Percentiles rank a stretch among this genome's conserved stretches.
phyloP scores from a whole-genome alignment of 2,888 invertebrate species.

The Euplagia quadripunctaria region DNA sequence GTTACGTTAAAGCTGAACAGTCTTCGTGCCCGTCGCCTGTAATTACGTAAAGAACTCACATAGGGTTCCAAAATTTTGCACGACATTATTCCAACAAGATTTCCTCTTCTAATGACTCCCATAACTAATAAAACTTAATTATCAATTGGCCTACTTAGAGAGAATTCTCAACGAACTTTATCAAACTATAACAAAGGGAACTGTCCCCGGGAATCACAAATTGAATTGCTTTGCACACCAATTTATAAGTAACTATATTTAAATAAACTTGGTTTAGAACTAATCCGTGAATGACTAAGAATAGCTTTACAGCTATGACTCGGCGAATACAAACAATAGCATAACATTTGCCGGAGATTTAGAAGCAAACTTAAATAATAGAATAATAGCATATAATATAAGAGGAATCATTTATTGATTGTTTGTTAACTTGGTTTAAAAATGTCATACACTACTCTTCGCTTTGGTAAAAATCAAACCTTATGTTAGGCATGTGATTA shows the following conservation, averaged over 20 bases:
- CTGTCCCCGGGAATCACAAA: constrained; percentile 48
- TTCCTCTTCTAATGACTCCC: constrained; percentile 63
- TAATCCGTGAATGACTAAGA: background rate
- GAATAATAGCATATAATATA: background rate
- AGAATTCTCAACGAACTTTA: constrained; percentile 56
- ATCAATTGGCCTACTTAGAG: constrained; percentile 64
- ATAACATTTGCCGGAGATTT: background rate
- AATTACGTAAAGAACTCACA: constrained; percentile 65
- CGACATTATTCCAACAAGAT: constrained; percentile 62
- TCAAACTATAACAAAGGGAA: constrained; percentile 62
- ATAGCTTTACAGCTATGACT: background rate
- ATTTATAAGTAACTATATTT: constrained; percentile 37
- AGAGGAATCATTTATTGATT: too few species aligned
- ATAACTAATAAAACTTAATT: constrained; percentile 72
- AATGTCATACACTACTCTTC: background rate
- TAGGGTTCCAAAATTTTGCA: constrained; percentile 59
- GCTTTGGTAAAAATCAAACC: background rate
- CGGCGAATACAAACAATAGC: background rate
- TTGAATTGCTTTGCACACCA: constrained; percentile 44
- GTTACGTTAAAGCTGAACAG: constrained; percentile 52
- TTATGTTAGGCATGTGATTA: background rate
- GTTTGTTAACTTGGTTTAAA: background rate
- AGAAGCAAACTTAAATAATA: background rate
- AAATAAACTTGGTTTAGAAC: constrained; percentile 7
- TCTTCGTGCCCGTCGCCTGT: constrained; percentile 38